Evolutionary conservation across 1,140 invertebrate species (phyloP), one percentile per base, ranked within the genome.

Genomic region (Luehdorfia chinensis): DNA sequence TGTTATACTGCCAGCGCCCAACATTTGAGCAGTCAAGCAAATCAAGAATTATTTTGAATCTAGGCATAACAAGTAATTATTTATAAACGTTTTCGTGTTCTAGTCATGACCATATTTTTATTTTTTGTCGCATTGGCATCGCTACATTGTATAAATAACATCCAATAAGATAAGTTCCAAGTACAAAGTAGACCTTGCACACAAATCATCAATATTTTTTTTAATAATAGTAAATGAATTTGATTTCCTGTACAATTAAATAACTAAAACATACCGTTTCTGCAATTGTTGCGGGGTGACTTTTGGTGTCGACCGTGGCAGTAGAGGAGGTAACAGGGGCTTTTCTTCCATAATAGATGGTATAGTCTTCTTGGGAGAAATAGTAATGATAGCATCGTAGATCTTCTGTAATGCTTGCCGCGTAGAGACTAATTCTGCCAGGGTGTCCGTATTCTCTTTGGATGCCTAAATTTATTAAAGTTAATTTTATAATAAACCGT

Each of bases 331-430:
- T 4, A 85, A 1, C 6, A 64, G 55, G 5, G 69, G 76, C 28
- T 56, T 80, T 4, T 73, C 73, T 47, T 75, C 90, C 85, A 60
- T 23, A 1, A 91, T 71, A 23, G 87, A 66, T 0, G 90, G 89
- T 2, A 91, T 41, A 8, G 71, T 81, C 53, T 90, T 89, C 28
- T 87, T 90, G 0, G 92, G 91, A 55, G 87, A 89, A 0, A 92
- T 71, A 7, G 86, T 76, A 5, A 84, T 57, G 15, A 92, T 89
- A 2, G 87, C 84, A n/a, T 89, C 87, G 70, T 92, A 90, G 48
- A 89, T 88, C 70, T 89, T 89, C 51, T 87, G 76, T 1, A 92
- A 76, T 0, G 69, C 79, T 62, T 88, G 73, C 60, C 89, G 88
- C 1, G 91, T 69, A 1, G 81, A 70, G 4, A 73, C 48, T 59